Evolutionary conservation across 1,140 invertebrate genomes (phyloP).

Genomic region (Tribolium castaneum): DNA sequence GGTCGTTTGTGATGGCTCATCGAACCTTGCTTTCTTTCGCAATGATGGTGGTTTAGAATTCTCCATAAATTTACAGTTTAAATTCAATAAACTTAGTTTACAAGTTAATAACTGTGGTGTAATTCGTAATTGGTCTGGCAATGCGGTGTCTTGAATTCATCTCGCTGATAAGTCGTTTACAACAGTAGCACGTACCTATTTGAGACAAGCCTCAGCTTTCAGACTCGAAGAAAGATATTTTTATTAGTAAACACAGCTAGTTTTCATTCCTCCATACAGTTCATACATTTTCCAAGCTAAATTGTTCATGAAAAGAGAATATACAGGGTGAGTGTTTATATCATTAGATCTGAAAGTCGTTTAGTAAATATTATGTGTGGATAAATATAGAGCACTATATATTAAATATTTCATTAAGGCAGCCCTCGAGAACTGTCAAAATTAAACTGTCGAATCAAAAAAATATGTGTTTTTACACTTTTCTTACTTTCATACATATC

Average conservation of each 20-base stretch:
- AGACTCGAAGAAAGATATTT: slow-evolving; percentile 41
- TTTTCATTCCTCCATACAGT: background rate
- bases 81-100: slow-evolving; percentile 49
- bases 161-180: slow-evolving; percentile 37
- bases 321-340: no score
- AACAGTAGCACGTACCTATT: slow-evolving; percentile 37
- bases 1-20: slow-evolving; percentile 4
- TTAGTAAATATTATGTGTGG: no score
- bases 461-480: no score
- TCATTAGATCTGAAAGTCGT: no score
- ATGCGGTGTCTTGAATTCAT: slow-evolving; percentile 47
- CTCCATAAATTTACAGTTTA: slow-evolving; percentile 47
- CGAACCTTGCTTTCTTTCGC: background rate
- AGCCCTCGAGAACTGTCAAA: no score
- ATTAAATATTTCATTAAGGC: no score
- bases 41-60: background rate
- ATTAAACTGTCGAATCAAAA: no score
- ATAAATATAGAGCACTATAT: no score
- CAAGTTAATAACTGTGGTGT: slow-evolving; percentile 49
- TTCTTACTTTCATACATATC: no score
- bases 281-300: background rate
- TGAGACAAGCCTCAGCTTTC: slow-evolving; percentile 22
- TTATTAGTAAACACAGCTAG: slow-evolving; percentile 34
- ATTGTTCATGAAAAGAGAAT: background rate
- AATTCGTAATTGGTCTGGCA: slow-evolving; percentile 48